Evolutionary conservation across 1,140 invertebrate genomes (phyloP), one percentile per base, ranked within the genome.

Genomic region (Pantala flavescens): DNA sequence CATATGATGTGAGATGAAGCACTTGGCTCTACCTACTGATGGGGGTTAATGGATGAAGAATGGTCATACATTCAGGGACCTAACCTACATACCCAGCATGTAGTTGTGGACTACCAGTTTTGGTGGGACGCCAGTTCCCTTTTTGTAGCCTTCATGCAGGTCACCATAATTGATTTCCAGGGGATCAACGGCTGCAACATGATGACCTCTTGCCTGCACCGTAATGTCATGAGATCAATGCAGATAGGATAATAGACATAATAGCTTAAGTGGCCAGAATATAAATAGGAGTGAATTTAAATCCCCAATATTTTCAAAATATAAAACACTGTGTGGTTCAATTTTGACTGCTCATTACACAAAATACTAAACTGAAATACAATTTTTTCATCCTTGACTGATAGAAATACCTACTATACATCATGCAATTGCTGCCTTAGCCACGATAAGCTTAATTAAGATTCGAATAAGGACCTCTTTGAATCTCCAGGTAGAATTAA

Each of bases 131-230:
- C 88, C 88, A 77, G 81, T 75, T 77, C 85, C 82, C 79, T 88
- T 85, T 78, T 84, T 84, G 80, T 85, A 86, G 82, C 85, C 84
- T 71, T 82, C 82, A 78, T 82, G 85, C 82, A 82, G 83, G 82
- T 87, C 86, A 81, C 84, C 85, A 84, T 86, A 85, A 84, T 85
- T 91, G 85, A 94, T 93, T 86, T 90, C 90, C 81, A 98, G 87
- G 78, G 97, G 97, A 88, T 98, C 96, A 86, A 97, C 84, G 84
- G 95, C 92, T 79, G 97, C 93, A 80, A 95, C 92, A 85, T 96
- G 90, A 87, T 98, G 97, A 83, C 97, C 97, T 84, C 95, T 91
- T 82, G 94, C 91, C 95, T 98, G 87, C 81, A 80, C 80, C 74
- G 71, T 75, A 76, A 71, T 43, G 63, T 63, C 16, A 21, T 21